phyloP scores from a whole-genome alignment of 2,797 vertebrate genomes.

The Chiroxiphia lanceolata region DNA sequence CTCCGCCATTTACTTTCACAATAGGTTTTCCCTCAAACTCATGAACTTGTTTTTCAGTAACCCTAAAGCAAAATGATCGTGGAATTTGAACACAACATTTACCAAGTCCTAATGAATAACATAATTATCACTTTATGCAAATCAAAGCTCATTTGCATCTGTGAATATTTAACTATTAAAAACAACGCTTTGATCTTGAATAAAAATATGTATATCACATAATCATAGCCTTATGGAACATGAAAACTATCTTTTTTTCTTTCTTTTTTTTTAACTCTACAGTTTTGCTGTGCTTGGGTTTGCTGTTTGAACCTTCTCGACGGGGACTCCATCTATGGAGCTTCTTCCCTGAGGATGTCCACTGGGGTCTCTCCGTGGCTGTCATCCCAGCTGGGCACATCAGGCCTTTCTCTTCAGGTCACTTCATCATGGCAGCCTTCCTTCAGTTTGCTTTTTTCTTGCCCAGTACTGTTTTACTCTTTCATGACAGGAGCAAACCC shows the following conservation, averaged over 20 bases:
- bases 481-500: not conserved
- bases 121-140: constrained; percentile 74
- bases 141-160: constrained; percentile 58
- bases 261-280: not conserved
- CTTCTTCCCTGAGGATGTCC: constrained; percentile 16
- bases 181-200: constrained; percentile 69
- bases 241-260: constrained; percentile 43
- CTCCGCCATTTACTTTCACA: constrained; percentile 26
- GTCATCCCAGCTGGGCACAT: not conserved
- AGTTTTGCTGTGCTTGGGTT: not conserved
- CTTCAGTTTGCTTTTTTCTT: not conserved
- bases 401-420: constrained; percentile 14
- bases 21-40: constrained; percentile 56
- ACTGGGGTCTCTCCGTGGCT: not conserved
- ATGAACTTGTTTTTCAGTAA: constrained; percentile 48
- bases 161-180: constrained; percentile 76
- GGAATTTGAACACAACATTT: constrained; percentile 71
- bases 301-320: constrained; percentile 59
- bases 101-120: constrained; percentile 72
- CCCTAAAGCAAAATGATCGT: constrained; percentile 65
- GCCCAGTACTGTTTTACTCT: not conserved
- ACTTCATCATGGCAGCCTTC: not conserved
- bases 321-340: not conserved
- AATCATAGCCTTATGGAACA: constrained; percentile 74
- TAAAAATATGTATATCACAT: constrained; percentile 74